Evolutionary conservation across 2,797 vertebrate species (phyloP).

Genomic region (Myotis planiceps): DNA sequence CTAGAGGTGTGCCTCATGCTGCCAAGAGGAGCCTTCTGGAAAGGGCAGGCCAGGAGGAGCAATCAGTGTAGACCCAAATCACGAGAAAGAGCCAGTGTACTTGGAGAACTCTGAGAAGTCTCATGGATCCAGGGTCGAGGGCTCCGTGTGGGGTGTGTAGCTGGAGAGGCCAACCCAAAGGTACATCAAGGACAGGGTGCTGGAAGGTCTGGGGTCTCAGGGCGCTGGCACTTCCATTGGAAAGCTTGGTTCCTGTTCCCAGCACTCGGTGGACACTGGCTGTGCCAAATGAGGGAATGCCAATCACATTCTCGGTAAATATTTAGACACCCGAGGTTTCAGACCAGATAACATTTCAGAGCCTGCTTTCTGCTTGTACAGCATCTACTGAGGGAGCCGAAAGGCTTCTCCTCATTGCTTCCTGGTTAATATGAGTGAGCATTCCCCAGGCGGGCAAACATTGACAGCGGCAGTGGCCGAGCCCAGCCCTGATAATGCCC

Average conservation of each 20-base stretch:
- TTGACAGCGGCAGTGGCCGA: background rate
- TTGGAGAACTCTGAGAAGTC: background rate
- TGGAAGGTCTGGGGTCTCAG: background rate
- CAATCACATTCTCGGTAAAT: background rate
- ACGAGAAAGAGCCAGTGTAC: background rate
- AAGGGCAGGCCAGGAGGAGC: background rate
- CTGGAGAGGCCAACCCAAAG: background rate
- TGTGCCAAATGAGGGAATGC: background rate
- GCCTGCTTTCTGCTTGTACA: background rate
- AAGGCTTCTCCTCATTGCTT: background rate
- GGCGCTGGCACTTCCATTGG: background rate
- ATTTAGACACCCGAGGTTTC: slow-evolving; percentile 46
- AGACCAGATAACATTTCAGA: slow-evolving; percentile 33
- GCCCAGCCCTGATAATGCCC: slow-evolving; percentile 36
- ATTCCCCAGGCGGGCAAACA: slow-evolving; percentile 15
- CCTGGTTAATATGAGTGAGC: background rate
- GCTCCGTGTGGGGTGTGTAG: background rate
- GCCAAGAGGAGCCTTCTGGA: background rate
- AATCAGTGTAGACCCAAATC: background rate
- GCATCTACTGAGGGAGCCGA: background rate
- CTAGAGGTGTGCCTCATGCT: background rate
- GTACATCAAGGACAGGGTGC: too few species aligned
- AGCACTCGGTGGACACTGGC: background rate
- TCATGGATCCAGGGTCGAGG: background rate
- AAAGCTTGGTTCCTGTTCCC: background rate